Base-by-base conservation (phyloP, 2,797 vertebrate genomes). In the Rhinella marina region DNA sequence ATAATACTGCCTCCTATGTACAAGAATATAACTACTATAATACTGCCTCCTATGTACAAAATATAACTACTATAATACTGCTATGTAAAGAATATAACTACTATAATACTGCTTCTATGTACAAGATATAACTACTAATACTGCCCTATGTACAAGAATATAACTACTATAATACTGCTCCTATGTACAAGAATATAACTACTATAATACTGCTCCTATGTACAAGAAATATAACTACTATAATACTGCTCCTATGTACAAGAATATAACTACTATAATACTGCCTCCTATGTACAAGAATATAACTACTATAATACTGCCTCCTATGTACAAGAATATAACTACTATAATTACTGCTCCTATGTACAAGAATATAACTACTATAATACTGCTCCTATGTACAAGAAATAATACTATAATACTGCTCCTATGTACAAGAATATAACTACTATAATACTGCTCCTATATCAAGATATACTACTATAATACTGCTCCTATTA, bases 261-360 rank as follows among this genome's bases (percentile, higher is more conserved):
- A 21, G 68, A 70, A 70, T 70, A 70, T 70, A 70, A 72, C 68
- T 72, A 72, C 68, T 72, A 72, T 72, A 72, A 72, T 72, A 72
- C 68, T 41, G 29, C 68, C 68, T 13, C 62, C 62, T 66, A 66
- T 27, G 2, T 66, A 66, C n/a, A 66, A 66, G 62, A 66, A 66
- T 66, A 62, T 62, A n/a, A n/a, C 61, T 23, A 62, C 61, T 62
- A 62, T 62, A 62, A 62, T 62, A 62, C 61, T 62, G 61, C 61
- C 61, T 29, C 66, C 66, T 70, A 70, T 70, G 25, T 70, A 70
- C 27, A 70, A 70, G 64, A 68, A 68, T 68, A 68, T 68, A 68
- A 68, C 29, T 32, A 70, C 68, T 70, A 70, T 70, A 32, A 70
- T 70, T n/a, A n/a, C n/a, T n/a, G n/a, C 52, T 2, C 62, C 23